These are phyloP conservation scores for Parotocinclus haroldoi DNA, from an alignment of 2,797 vertebrate genomes.

Conservation along the genomic window DNA sequence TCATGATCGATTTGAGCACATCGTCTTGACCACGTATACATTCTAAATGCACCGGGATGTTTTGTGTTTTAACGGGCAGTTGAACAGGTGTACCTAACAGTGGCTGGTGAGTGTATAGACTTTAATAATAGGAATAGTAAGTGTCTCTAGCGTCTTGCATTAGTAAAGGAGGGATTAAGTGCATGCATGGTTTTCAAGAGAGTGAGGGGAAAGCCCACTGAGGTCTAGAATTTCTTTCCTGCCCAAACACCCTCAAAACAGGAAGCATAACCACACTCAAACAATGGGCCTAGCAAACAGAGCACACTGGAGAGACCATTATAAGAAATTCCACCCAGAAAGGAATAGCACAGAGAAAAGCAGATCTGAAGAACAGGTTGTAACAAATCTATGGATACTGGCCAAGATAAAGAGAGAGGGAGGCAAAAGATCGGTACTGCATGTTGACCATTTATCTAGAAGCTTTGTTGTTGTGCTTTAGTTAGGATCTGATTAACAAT, in stretches of 20 bases:
- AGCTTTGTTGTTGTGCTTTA: not conserved
- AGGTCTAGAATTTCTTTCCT: constrained; percentile 42
- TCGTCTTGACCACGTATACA: no score
- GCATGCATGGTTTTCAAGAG: constrained; percentile 11
- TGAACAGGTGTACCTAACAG: no score
- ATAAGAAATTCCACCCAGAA: constrained; percentile 18
- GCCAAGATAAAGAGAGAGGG: constrained; percentile 31
- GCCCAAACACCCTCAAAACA: constrained; percentile 44
- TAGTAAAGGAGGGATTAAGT: not conserved
- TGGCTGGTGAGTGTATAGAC: no score
- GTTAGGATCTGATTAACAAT: not conserved
- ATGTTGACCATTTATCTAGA: constrained; percentile 1
- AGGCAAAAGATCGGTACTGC: constrained; percentile 35
- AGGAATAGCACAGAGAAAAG: constrained; percentile 10
- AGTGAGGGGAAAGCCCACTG: constrained; percentile 34
- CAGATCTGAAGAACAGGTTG: constrained; percentile 6
- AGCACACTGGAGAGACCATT: constrained; percentile 12
- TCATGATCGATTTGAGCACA: no score
- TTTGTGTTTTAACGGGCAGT: no score
- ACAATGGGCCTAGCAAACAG: constrained; percentile 39
- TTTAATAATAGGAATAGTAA: not conserved
- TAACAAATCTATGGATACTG: constrained; percentile 31
- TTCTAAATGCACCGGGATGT: no score
- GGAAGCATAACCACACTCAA: constrained; percentile 48
- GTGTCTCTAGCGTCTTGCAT: not conserved